Base-by-base conservation (phyloP, 2,888 invertebrate genomes). In the Drosophila nr. perissopoda region DNA sequence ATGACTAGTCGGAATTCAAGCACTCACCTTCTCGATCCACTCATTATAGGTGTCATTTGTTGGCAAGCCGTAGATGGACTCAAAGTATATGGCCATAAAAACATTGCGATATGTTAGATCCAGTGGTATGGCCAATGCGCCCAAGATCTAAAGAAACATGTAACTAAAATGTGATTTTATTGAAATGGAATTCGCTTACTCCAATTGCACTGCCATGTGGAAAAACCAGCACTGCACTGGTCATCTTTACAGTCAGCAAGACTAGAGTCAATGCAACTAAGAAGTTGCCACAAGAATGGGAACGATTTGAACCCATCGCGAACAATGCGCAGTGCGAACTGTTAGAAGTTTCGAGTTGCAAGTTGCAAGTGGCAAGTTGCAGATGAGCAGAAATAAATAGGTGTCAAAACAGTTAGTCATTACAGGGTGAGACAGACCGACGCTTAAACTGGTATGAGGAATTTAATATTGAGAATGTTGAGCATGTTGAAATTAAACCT, bases 61-160 rank as follows among this genome's bases (percentile, higher is more conserved):
- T 0, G 96, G 95, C 6, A 95, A 91, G 51, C 92, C 93, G 92
- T 96, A 96, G 89, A 95, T 95, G 0, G 95, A 94, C 88, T 96
- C 96, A 88, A 96, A 96, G 93, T 96, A 96, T 90, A 96, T 96
- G 0, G 96, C 96, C 61, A 96, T 93, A 83, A 96, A 96, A 7
- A 96, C 95, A 89, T 95, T 95, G 79, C 95, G 95, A 75, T 95
- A 95, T 0, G 95, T 95, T 4, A 96, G 93, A 82, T 96, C 96
- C 25, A 96, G 91, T 0, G 96, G 96, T 46, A 96, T 94, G 0
- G 96, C 96, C 72, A 96, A 94, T 0, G 96, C 96, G 16, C 96
- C 88, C 87, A 96, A 95, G 25, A 95, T 93, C 96, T 96, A 92
- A 27, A 93, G 93, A 16, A 0, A 42, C n/a, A 58, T 8, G 18